Conservation (phyloP, 2,888 invertebrate species). For the Xylota segnis region DNA sequence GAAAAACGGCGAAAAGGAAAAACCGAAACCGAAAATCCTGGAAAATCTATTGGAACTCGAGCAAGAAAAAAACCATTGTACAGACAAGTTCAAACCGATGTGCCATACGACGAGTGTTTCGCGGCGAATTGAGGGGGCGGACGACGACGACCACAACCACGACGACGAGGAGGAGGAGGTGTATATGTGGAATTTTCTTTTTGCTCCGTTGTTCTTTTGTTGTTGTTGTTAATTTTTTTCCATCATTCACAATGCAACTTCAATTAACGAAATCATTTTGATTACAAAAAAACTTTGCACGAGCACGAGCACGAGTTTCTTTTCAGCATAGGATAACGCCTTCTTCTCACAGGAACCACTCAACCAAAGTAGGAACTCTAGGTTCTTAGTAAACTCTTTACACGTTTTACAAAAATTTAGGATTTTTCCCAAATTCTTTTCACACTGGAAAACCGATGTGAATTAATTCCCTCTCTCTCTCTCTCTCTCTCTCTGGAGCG, state of each 20-base stretch:
- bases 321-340: neutral
- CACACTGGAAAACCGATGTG: conserved; percentile 63
- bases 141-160: too few species aligned
- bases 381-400: neutral
- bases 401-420: neutral
- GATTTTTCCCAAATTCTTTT: conserved; percentile 26
- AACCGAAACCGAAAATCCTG: conserved; percentile 59
- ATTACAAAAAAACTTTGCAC: neutral
- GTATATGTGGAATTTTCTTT: conserved; percentile 46
- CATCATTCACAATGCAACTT: conserved; percentile 33
- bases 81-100: conserved; percentile 55
- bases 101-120: conserved; percentile 57
- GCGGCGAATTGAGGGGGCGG: conserved; percentile 48
- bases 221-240: conserved; percentile 43
- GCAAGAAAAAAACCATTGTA: conserved; percentile 42
- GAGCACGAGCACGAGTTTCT: neutral
- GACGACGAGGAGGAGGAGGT: neutral
- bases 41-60: conserved; percentile 66
- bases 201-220: conserved; percentile 22
- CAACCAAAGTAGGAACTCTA: neutral
- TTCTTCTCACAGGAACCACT: neutral
- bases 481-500: neutral
- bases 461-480: conserved; percentile 30
- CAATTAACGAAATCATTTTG: conserved; percentile 53
- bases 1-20: conserved; percentile 35